Conservation (phyloP, 2,113 vertebrate genomes). For the Struthio camelus region DNA sequence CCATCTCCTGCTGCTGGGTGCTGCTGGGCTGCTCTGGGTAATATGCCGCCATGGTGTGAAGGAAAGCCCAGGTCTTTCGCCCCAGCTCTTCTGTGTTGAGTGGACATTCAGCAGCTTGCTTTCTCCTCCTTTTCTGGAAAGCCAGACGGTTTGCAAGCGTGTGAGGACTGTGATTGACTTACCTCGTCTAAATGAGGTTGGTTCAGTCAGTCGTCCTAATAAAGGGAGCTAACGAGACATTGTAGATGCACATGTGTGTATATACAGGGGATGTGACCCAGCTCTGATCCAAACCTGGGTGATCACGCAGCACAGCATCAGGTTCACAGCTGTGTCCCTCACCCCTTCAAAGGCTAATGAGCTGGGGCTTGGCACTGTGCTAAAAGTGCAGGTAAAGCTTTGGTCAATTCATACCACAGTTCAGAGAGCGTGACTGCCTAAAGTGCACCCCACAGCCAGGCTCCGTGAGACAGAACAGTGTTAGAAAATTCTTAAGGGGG, state of each 20-base stretch:
- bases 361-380: background rate
- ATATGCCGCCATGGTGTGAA: constrained; percentile 91
- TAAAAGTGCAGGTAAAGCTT: background rate
- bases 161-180: background rate
- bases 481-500: background rate
- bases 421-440: accelerated
- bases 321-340: background rate
- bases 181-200: background rate
- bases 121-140: constrained; percentile 49
- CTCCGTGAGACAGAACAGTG: accelerated
- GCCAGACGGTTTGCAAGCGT: background rate
- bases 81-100: constrained; percentile 79
- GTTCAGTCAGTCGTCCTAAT: background rate
- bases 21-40: constrained; percentile 46
- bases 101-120: constrained; percentile 72
- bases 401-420: accelerated
- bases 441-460: background rate
- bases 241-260: too few relatives aligned
- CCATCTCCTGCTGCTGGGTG: accelerated
- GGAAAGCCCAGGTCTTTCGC: constrained; percentile 86
- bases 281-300: accelerated
- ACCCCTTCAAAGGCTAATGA: background rate
- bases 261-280: accelerated
- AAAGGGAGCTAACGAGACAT: too few relatives aligned
- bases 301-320: background rate